A percentile compares a stretch with the other conserved stretches of the same genome.
These are phyloP conservation scores for Conomelus anceps DNA, from an alignment of 2,888 invertebrate genomes.

Conservation along the genomic window DNA sequence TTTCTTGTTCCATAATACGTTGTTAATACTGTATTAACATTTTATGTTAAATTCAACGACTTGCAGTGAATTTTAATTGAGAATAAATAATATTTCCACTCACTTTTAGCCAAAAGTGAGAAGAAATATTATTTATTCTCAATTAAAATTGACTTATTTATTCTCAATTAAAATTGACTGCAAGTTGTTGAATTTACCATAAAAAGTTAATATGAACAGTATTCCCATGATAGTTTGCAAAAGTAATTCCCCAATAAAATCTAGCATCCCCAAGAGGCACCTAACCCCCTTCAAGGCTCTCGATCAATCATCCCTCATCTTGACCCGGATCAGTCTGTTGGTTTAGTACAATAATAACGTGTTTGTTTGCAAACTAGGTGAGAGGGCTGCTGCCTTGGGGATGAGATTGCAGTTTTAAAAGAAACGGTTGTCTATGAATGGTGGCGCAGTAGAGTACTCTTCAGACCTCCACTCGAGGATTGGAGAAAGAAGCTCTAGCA, in stretches of 20 bases:
- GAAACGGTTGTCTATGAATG: background rate
- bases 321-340: background rate
- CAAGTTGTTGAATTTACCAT: too few species aligned
- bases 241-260: background rate
- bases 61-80: too few species aligned
- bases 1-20: too few species aligned
- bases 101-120: too few species aligned
- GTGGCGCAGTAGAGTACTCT: background rate
- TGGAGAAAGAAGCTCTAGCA: background rate
- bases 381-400: background rate
- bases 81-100: too few species aligned
- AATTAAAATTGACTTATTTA: too few species aligned
- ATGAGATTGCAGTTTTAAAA: background rate
- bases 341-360: background rate
- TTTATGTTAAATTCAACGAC: too few species aligned
- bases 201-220: too few species aligned
- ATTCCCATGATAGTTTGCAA: background rate
- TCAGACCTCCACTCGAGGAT: background rate
- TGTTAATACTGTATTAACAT: too few species aligned
- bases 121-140: too few species aligned
- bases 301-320: background rate
- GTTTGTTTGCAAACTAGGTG: background rate
- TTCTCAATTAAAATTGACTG: too few species aligned
- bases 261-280: background rate
- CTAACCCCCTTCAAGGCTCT: background rate